Conservation (phyloP, 2,888 invertebrate genomes). For the Rhagonycha fulva region DNA sequence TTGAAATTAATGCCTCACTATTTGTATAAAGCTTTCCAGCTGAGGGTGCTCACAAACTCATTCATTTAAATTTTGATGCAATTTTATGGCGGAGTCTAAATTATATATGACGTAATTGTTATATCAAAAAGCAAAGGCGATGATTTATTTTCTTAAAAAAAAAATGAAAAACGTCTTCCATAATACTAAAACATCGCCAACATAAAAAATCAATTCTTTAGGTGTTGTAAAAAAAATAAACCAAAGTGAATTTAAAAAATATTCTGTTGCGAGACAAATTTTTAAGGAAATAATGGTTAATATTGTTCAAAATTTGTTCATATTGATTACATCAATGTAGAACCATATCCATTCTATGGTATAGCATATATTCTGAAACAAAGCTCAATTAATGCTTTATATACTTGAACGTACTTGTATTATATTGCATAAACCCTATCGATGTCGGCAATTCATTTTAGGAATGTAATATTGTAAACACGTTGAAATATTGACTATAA, state of each 20-base stretch:
- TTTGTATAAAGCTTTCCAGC: background rate
- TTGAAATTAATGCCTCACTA: slow-evolving; percentile 2
- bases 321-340: background rate
- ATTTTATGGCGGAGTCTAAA: background rate
- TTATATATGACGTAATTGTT: slow-evolving; percentile 3
- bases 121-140: background rate
- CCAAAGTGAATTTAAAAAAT: background rate
- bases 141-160: background rate
- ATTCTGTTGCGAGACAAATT: too few species aligned
- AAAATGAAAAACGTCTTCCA: background rate
- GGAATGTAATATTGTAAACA: background rate
- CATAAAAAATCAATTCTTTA: background rate
- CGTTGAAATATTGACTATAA: background rate
- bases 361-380: background rate
- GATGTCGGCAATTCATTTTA: background rate
- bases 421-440: background rate
- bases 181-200: background rate
- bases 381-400: background rate
- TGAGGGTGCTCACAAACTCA: background rate
- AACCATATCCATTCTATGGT: background rate
- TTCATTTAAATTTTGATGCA: slow-evolving; percentile 5
- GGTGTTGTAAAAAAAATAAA: background rate
- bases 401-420: background rate
- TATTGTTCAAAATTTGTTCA: background rate
- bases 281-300: too few species aligned